Conservation (phyloP, 2,888 invertebrate species). For the Eupithecia inturbata region DNA sequence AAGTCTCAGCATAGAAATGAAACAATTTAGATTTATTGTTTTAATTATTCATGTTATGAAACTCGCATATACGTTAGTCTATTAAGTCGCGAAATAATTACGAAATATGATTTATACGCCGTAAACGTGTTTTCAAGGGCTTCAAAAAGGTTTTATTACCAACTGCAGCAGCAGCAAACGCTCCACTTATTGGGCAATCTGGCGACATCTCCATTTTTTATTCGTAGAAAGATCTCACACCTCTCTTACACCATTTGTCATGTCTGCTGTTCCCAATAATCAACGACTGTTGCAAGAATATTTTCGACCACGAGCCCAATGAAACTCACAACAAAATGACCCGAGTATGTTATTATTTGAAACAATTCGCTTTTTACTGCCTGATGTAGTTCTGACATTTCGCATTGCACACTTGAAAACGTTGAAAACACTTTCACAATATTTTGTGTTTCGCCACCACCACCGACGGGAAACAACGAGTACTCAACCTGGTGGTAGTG, state of each 20-base stretch:
- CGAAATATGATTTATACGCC: conserved; percentile 15
- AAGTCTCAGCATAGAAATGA: background rate
- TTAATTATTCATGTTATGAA: conserved; percentile 10
- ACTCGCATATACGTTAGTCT: conserved; percentile 3
- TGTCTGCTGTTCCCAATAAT: background rate
- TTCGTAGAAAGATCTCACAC: background rate
- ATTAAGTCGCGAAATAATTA: conserved; percentile 4
- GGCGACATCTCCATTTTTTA: background rate
- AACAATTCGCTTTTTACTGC: background rate
- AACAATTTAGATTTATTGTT: conserved; percentile 4
- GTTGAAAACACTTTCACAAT: background rate
- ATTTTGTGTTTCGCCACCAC: conserved; percentile 3
- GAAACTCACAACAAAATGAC: background rate
- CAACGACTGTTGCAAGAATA: background rate
- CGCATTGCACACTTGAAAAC: background rate
- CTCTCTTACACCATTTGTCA: background rate
- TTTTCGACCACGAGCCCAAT: background rate
- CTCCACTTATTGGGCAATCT: background rate
- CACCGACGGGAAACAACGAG: background rate
- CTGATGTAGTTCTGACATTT: background rate
- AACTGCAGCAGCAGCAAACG: background rate
- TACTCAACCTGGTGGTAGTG: background rate
- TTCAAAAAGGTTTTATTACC: conserved; percentile 3
- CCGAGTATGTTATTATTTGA: background rate
- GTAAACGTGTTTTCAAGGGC: conserved; percentile 19